Conservation (phyloP, 2,113 vertebrate genomes). For the Ibidorhyncha struthersii region DNA sequence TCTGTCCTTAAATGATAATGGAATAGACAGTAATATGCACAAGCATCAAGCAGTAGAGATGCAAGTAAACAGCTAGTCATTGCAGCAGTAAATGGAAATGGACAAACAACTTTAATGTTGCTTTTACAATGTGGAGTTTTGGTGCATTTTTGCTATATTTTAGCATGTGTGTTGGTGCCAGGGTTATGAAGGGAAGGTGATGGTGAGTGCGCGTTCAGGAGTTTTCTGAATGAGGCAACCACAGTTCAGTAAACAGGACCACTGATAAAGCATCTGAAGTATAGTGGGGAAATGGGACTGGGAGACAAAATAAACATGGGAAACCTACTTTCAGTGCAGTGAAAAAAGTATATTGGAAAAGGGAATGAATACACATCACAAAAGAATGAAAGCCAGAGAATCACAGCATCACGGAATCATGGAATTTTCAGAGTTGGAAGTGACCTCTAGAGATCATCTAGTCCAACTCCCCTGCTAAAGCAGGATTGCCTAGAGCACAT, state of each 20-base stretch:
- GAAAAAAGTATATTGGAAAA: not conserved
- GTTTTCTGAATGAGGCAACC: not conserved
- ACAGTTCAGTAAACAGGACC: not conserved
- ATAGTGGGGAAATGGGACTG: not conserved
- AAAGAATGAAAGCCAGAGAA: not conserved
- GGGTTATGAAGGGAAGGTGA: not conserved
- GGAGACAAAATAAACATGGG: not conserved
- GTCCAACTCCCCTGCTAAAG: too few species aligned
- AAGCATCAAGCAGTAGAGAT: not conserved
- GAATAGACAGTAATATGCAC: not conserved
- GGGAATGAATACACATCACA: not conserved
- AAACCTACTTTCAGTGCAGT: not conserved
- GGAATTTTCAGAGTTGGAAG: too few species aligned
- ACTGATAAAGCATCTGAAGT: not conserved
- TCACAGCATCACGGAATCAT: too few species aligned
- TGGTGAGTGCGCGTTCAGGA: not conserved
- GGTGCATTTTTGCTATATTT: not conserved
- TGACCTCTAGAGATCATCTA: too few species aligned
- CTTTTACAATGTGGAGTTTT: not conserved
- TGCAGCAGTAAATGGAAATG: rapidly evolving
- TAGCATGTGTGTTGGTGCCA: not conserved
- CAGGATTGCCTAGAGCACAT: too few species aligned
- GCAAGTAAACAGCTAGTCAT: not conserved
- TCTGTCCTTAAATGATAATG: not conserved
- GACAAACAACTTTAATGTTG: not conserved